Conservation (phyloP, 2,888 invertebrate species). For the Dolichopus griseipennis region DNA sequence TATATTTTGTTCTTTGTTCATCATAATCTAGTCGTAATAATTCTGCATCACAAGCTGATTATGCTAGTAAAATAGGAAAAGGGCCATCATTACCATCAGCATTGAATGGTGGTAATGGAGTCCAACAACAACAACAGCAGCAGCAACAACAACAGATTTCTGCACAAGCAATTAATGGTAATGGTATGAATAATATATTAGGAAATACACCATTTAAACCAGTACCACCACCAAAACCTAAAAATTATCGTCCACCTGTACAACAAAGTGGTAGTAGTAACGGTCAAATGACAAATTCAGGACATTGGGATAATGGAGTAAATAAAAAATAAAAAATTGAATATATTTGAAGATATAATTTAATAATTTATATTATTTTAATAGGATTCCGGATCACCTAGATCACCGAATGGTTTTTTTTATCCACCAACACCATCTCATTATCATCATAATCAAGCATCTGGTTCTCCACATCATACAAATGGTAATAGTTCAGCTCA, state of each 20-base stretch:
- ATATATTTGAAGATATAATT: neutral
- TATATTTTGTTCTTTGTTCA: conserved; percentile 20
- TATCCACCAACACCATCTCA: conserved; percentile 41
- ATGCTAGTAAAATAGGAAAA: conserved; percentile 43
- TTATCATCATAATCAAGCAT: conserved; percentile 37
- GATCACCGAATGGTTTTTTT: conserved; percentile 43
- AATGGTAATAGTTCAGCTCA: conserved; percentile 21
- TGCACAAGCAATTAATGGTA: conserved; percentile 35
- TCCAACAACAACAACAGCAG: conserved; percentile 25
- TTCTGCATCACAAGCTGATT: conserved; percentile 54
- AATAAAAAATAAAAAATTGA: conserved; percentile 13
- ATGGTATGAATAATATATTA: conserved; percentile 32
- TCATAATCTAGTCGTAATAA: conserved; percentile 47
- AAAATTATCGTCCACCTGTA: conserved; percentile 74
- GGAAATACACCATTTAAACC: conserved; percentile 63
- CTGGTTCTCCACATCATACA: conserved; percentile 31
- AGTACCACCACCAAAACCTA: conserved; percentile 86
- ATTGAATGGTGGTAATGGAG: conserved; percentile 29
- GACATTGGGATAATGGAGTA: conserved; percentile 48
- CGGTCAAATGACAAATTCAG: conserved; percentile 24
- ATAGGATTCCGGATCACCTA: conserved; percentile 41
- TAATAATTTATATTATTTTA: conserved; percentile 10
- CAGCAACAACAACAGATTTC: conserved; percentile 30
- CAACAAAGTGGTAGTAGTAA: conserved; percentile 35
- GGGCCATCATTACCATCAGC: conserved; percentile 35